Evolutionary conservation across 2,888 invertebrate genomes (phyloP), one percentile per base, ranked within the genome.

Genomic region (Hanleya hanleyi): DNA sequence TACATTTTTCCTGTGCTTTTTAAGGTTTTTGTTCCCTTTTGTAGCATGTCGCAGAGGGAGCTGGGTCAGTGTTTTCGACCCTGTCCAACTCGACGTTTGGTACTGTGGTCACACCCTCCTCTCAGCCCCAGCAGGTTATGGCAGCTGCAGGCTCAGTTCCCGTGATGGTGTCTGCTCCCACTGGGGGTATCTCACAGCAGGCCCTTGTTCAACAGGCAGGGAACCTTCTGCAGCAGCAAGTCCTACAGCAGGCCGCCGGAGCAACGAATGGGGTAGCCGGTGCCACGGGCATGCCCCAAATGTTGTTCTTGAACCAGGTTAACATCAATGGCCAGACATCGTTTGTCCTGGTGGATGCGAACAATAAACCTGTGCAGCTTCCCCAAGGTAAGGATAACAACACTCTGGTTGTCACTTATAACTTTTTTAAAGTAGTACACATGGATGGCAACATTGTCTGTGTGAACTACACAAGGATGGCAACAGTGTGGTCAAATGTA

Each of bases 241-340:
- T 69, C 1, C 61, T 66, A 26, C 71, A 71, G 36, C 22, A 51
- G 49, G 41, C 67, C 61, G 71, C 49, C 18, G 68, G 57, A 33
- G 29, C 70, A 15, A 50, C 69, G 33, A 69, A 64, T 37, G 72
- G 35, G 9, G 51, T 33, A 36, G 47, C 65, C 18, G 29, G 73
- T 15, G 70, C 78, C 6, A 71, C 82, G 9, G 83, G 83, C 22
- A 82, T 87, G 22, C 87, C 87, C 5, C 87, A 87, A 77, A 87
- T 86, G 86, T 71, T 87, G 75, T 87, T 86, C 70, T 76, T 87
- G 2, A 86, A 86, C 71, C 87, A 86, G 71, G 86, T 87, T 38
- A 85, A 81, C 7, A 81, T 87, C 22, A 86, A 86, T 76, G 86
- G 86, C 41, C 87, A 87, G 77, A 84, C 85, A 9, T 86, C 85